Evolutionary conservation across 2,113 vertebrate species (phyloP).

Genomic region (Bettongia penicillata): DNA sequence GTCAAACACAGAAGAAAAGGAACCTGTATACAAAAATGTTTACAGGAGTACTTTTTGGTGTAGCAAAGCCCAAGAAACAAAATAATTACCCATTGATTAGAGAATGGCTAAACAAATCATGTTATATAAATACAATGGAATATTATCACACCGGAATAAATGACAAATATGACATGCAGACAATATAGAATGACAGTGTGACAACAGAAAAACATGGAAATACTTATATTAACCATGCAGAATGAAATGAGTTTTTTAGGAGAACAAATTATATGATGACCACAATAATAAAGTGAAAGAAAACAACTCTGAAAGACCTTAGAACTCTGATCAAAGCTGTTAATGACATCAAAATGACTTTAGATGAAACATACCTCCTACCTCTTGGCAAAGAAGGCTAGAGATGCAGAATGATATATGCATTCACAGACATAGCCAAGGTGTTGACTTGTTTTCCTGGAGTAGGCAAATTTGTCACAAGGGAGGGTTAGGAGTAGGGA

Average conservation of each 20-base stretch:
- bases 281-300: background rate
- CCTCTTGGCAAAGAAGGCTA: background rate
- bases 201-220: background rate
- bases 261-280: background rate
- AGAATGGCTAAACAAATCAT: background rate
- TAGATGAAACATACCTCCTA: background rate
- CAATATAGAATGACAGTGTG: background rate
- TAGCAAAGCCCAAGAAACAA: background rate
- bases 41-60: background rate
- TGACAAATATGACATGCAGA: background rate
- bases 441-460: background rate
- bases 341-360: background rate
- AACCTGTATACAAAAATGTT: background rate
- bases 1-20: background rate
- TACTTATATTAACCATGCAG: background rate
- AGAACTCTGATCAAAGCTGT: background rate
- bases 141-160: background rate
- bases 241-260: background rate
- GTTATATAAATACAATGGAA: background rate
- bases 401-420: background rate
- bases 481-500: background rate
- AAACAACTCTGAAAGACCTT: background rate
- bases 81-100: background rate
- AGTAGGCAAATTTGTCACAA: background rate
- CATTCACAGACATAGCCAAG: background rate